phyloP scores from a whole-genome alignment of 2,797 vertebrate species.

The Pangasius mekongensis region DNA sequence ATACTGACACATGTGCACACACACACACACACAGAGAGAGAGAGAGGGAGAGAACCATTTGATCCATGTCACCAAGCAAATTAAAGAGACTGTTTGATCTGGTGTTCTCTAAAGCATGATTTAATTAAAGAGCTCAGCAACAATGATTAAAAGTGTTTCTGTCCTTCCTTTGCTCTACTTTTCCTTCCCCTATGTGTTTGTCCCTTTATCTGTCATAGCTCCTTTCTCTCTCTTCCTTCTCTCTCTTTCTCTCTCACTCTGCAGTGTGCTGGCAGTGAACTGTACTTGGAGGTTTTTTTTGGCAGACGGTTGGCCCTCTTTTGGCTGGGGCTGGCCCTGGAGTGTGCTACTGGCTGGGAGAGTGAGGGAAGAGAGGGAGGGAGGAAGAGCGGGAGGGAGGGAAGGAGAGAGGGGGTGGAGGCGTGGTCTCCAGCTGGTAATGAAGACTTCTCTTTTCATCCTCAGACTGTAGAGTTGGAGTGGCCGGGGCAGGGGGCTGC shows the following conservation, averaged over 20 bases:
- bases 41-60: slow-evolving; percentile 36
- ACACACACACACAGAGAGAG: slow-evolving; percentile 52
- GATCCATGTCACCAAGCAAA: slow-evolving; percentile 45
- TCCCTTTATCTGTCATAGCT: slow-evolving; percentile 38
- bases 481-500: slow-evolving; percentile 79
- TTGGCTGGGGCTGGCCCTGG: slow-evolving; percentile 77
- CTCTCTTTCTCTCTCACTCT: slow-evolving; percentile 25
- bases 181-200: slow-evolving; percentile 38
- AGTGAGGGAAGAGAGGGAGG: slow-evolving; percentile 77
- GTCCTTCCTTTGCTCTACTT: slow-evolving; percentile 29
- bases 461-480: slow-evolving; percentile 86
- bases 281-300: slow-evolving; percentile 75
- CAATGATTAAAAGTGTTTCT: slow-evolving; percentile 62
- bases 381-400: slow-evolving; percentile 70
- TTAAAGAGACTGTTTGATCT: slow-evolving; percentile 67
- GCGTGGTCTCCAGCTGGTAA: slow-evolving; percentile 86
- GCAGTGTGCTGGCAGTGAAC: slow-evolving; percentile 69
- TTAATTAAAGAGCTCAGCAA: slow-evolving; percentile 71
- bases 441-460: slow-evolving; percentile 94
- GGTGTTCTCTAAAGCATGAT: slow-evolving; percentile 63
- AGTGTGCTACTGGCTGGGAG: slow-evolving; percentile 87
- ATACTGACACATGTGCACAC: slow-evolving; percentile 55
- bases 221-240: slow-evolving; percentile 35
- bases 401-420: slow-evolving; percentile 63
- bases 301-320: slow-evolving; percentile 74